A percentile compares a stretch with the other conserved stretches of the same genome.
These are phyloP conservation scores for Lasioglossum pauxillum DNA, from an alignment of 2,888 invertebrate genomes.

Conservation along the genomic window DNA sequence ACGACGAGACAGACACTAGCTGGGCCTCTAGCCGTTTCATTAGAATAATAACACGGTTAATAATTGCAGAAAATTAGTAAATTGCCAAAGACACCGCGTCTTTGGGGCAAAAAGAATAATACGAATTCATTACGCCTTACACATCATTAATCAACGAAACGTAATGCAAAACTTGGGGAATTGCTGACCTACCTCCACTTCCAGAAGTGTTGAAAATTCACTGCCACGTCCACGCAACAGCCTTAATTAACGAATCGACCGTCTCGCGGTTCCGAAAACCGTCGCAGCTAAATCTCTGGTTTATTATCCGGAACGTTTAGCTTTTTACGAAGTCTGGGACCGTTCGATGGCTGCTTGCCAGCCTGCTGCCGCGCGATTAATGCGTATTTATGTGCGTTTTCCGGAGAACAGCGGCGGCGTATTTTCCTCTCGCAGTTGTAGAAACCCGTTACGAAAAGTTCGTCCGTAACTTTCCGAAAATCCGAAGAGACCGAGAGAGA, in stretches of 20 bases:
- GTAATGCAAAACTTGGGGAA: too few species aligned
- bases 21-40: background rate
- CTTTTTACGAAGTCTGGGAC: constrained; percentile 69
- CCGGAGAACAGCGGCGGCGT: constrained; percentile 64
- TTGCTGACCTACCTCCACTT: background rate
- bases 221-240: constrained; percentile 21
- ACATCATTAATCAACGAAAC: too few species aligned
- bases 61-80: background rate
- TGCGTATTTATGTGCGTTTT: constrained; percentile 81
- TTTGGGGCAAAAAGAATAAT: too few species aligned
- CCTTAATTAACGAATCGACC: constrained; percentile 80
- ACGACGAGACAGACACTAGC: background rate
- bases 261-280: constrained; percentile 77
- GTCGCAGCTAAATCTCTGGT: constrained; percentile 80
- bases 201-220: background rate
- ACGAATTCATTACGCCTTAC: too few species aligned
- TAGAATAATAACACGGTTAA: background rate
- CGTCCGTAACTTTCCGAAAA: background rate
- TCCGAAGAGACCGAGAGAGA: background rate
- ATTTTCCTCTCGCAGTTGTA: constrained; percentile 27
- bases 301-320: constrained; percentile 83
- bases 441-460: background rate
- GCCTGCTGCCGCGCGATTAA: constrained; percentile 77
- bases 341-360: constrained; percentile 82
- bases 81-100: too few species aligned